A percentile compares a stretch with the other conserved stretches of the same genome.
Conservation (phyloP, 2,888 invertebrate genomes). For the Charanyca ferruginea region DNA sequence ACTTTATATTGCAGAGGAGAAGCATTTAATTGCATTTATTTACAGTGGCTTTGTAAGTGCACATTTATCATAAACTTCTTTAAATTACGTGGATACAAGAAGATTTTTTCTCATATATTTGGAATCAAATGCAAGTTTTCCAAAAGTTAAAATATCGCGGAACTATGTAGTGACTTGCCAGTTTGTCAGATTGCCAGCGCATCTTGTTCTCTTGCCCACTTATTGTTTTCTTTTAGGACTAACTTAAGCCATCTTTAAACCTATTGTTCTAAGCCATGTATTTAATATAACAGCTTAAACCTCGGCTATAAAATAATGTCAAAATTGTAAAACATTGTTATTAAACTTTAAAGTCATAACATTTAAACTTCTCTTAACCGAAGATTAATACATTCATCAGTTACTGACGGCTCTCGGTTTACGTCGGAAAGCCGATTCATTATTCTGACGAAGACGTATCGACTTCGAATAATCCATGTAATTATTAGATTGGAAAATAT, state of each 20-base stretch:
- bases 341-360: slow-evolving; percentile 7
- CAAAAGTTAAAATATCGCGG: slow-evolving; percentile 5
- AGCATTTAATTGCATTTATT: no score
- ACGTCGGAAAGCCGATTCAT: slow-evolving; percentile 73
- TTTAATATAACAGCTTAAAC: background rate
- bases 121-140: slow-evolving; percentile 3
- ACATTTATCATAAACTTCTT: background rate
- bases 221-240: slow-evolving; percentile 3
- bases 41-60: no score
- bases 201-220: background rate
- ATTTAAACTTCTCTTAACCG: slow-evolving; percentile 51
- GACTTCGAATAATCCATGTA: slow-evolving; percentile 62
- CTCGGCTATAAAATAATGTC: background rate
- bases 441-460: slow-evolving; percentile 74
- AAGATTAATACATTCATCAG: slow-evolving; percentile 70
- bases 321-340: background rate
- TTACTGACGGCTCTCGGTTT: slow-evolving; percentile 65
- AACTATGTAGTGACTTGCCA: slow-evolving; percentile 24
- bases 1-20: no score
- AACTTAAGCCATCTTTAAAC: background rate
- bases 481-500: slow-evolving; percentile 37
- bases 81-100: background rate
- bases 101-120: background rate
- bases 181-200: slow-evolving; percentile 35
- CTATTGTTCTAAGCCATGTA: no score